Evolutionary conservation across 2,113 vertebrate genomes (phyloP).

Genomic region (Xyrauchen texanus): DNA sequence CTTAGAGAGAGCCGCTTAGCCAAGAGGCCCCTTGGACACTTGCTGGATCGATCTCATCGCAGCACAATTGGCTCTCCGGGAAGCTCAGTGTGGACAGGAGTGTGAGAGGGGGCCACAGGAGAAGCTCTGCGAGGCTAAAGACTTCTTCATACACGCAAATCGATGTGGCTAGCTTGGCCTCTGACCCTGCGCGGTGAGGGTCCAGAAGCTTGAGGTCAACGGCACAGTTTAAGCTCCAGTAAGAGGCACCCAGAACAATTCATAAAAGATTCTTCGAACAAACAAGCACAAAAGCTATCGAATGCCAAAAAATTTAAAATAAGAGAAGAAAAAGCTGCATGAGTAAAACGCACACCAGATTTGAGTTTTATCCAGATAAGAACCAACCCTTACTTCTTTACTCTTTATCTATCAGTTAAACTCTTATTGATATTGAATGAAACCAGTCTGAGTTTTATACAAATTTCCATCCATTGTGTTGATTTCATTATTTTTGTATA

Average conservation of each 20-base stretch:
- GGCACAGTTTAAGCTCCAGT: conserved; percentile 61
- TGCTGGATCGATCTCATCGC: conserved; percentile 70
- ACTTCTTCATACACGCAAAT: conserved; percentile 66
- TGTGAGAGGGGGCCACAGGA: conserved; percentile 56
- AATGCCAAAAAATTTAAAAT: conserved; percentile 44
- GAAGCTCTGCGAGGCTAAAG: conserved; percentile 54
- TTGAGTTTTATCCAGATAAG: background rate
- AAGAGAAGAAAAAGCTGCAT: background rate
- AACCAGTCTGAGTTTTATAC: too few species aligned
- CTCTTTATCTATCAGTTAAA: too few species aligned
- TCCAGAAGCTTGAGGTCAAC: conserved; percentile 62
- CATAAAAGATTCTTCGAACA: conserved; percentile 59
- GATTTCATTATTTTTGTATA: too few species aligned
- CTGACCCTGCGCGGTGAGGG: conserved; percentile 69
- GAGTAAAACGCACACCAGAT: background rate
- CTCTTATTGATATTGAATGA: too few species aligned
- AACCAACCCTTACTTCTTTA: background rate
- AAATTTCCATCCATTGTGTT: too few species aligned
- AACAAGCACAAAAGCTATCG: conserved; percentile 30
- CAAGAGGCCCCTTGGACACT: conserved; percentile 63
- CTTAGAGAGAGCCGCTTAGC: conserved; percentile 61
- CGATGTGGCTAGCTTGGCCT: conserved; percentile 72
- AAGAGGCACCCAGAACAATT: conserved; percentile 55
- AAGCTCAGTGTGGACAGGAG: conserved; percentile 55
- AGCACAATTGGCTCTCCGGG: conserved; percentile 67